A percentile compares a stretch with the other conserved stretches of the same genome.
These are phyloP conservation scores for Metallyticus violacea DNA, from an alignment of 2,888 invertebrate species.

Conservation along the genomic window DNA sequence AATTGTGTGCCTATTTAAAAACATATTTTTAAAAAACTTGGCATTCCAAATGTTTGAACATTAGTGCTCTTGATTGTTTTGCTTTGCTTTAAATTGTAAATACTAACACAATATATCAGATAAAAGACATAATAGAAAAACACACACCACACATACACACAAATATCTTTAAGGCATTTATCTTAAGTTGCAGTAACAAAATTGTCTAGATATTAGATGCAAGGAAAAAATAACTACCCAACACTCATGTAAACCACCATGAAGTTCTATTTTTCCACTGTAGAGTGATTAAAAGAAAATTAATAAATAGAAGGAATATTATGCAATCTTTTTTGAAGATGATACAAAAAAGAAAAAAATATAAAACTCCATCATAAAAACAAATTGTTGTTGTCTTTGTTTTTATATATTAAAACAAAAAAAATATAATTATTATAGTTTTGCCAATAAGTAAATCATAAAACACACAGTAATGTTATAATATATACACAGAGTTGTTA, in stretches of 20 bases:
- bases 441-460: neutral
- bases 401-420: neutral
- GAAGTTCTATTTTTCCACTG: constrained; percentile 1
- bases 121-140: no score
- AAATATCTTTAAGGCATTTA: no score
- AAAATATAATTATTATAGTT: neutral
- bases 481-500: neutral
- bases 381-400: neutral
- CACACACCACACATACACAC: no score
- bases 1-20: no score
- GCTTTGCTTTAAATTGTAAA: no score
- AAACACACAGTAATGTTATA: neutral
- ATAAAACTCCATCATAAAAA: neutral
- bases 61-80: no score
- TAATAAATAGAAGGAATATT: neutral
- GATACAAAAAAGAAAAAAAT: neutral
- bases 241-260: neutral
- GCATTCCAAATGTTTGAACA: no score
- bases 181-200: no score
- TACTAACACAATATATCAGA: no score
- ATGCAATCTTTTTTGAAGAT: neutral
- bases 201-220: neutral
- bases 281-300: neutral
- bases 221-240: neutral
- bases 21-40: no score